phyloP scores from a whole-genome alignment of 2,888 invertebrate genomes.

The Melinaea menophilus region DNA sequence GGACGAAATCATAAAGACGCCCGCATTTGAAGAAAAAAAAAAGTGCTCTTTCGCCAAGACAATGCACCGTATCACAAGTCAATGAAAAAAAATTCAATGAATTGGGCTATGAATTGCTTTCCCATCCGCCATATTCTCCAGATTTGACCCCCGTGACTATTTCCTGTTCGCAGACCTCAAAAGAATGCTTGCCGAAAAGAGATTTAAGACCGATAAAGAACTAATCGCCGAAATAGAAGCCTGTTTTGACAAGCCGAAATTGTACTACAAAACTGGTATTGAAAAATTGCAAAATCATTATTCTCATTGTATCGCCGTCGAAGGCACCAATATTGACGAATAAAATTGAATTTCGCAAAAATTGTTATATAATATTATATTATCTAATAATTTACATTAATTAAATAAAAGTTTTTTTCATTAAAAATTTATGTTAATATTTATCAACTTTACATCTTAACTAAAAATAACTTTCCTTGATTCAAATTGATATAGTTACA shows the following conservation, averaged over 20 bases:
- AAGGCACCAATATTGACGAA: neutral
- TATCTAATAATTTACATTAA: no score
- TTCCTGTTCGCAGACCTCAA: conserved; percentile 19
- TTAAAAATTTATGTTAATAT: neutral
- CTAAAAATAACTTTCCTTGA: neutral
- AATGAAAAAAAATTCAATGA: no score
- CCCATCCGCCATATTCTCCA: conserved; percentile 20
- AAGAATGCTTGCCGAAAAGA: neutral
- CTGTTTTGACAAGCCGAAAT: neutral
- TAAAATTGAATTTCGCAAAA: neutral
- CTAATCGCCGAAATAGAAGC: neutral
- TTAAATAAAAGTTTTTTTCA: conserved; percentile 6
- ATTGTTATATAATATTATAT: neutral
- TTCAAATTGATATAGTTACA: neutral
- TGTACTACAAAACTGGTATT: neutral
- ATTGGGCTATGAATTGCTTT: neutral
- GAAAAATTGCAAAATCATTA: neutral
- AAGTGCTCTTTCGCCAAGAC: neutral
- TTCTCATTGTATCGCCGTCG: neutral
- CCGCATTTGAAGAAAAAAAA: neutral
- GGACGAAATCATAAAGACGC: neutral
- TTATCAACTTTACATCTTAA: no score
- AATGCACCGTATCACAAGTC: no score
- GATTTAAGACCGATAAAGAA: neutral
- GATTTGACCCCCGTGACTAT: conserved; percentile 23